Percentiles rank a stretch among this genome's conserved stretches.
phyloP scores from a whole-genome alignment of 1,140 invertebrate species.

The Pantala flavescens region DNA sequence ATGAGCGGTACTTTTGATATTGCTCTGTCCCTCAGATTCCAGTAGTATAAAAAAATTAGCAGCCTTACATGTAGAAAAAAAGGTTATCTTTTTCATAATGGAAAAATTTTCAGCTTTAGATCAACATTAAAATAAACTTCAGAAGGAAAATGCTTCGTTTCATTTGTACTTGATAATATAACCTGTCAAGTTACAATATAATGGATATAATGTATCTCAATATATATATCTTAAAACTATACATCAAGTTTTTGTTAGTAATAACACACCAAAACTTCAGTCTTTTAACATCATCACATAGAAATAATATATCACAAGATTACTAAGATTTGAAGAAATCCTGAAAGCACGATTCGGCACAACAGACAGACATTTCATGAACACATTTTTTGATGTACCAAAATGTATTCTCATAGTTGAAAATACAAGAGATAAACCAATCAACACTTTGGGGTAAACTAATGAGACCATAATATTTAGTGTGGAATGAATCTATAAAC shows the following conservation, averaged over 20 bases:
- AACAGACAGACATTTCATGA: conserved; percentile 2
- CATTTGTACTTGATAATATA: conserved; percentile 10
- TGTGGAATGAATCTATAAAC: background rate
- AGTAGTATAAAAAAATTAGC: conserved; percentile 4
- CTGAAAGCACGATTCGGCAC: conserved; percentile 7
- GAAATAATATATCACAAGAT: conserved; percentile 8
- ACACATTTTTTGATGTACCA: background rate
- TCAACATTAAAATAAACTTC: conserved; percentile 10
- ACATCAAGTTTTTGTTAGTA: conserved; percentile 10
- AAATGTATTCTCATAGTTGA: background rate
- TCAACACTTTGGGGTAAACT: background rate
- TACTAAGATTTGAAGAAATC: conserved; percentile 10
- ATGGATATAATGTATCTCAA: conserved; percentile 10
- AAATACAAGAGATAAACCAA: background rate
- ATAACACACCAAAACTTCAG: conserved; percentile 9
- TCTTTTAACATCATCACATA: conserved; percentile 10
- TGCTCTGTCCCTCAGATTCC: background rate
- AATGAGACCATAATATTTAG: background rate
- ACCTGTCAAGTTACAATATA: conserved; percentile 6
- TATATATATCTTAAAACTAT: conserved; percentile 11
- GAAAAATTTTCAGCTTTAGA: background rate
- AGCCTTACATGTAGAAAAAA: background rate
- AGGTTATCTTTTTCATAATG: background rate
- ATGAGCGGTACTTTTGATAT: background rate
- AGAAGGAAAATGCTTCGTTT: background rate